Evolutionary conservation across 2,797 vertebrate genomes (phyloP).

Genomic region (Poeciliopsis presidionis): DNA sequence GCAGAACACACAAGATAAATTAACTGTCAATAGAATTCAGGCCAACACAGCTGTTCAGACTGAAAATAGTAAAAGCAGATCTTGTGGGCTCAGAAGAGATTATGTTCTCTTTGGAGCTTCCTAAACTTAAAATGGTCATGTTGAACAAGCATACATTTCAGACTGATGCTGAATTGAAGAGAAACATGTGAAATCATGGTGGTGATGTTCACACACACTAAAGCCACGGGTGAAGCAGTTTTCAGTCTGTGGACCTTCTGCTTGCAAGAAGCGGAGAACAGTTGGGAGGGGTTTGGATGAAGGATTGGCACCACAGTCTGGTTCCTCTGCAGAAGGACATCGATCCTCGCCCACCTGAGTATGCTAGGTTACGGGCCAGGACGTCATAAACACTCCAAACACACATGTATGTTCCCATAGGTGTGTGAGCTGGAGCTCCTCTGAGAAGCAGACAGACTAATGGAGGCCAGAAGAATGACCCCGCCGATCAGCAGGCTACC

Average conservation of each 20-base stretch:
- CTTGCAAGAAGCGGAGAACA: conserved; percentile 17
- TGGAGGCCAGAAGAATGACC: conserved; percentile 75
- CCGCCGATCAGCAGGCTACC: conserved; percentile 84
- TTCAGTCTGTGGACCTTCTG: conserved; percentile 4
- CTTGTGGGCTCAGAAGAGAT: conserved; percentile 13
- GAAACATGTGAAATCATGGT: conserved; percentile 44
- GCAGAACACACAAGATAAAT: conserved; percentile 62
- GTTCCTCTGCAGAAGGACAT: conserved; percentile 77
- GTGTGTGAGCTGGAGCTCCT: conserved; percentile 62
- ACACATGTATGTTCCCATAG: conserved; percentile 22
- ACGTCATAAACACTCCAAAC: conserved; percentile 85
- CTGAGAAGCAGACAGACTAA: conserved; percentile 62
- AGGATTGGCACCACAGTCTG: conserved; percentile 42
- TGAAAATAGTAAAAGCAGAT: conserved; percentile 12
- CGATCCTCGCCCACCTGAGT: conserved; percentile 81
- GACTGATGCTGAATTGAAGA: conserved; percentile 4
- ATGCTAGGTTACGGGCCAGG: conserved; percentile 80
- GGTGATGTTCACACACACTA: conserved; percentile 13
- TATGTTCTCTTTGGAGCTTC: conserved; percentile 13
- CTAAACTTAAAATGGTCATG: conserved; percentile 31
- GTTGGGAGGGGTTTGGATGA: conserved; percentile 66
- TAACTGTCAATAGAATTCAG: conserved; percentile 33
- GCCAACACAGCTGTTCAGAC: conserved; percentile 2
- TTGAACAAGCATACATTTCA: conserved; percentile 25
- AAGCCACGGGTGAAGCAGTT: conserved; percentile 22